Evolutionary conservation across 2,888 invertebrate genomes (phyloP), one percentile per base, ranked within the genome.

Genomic region (Sminthurinus aureus): DNA sequence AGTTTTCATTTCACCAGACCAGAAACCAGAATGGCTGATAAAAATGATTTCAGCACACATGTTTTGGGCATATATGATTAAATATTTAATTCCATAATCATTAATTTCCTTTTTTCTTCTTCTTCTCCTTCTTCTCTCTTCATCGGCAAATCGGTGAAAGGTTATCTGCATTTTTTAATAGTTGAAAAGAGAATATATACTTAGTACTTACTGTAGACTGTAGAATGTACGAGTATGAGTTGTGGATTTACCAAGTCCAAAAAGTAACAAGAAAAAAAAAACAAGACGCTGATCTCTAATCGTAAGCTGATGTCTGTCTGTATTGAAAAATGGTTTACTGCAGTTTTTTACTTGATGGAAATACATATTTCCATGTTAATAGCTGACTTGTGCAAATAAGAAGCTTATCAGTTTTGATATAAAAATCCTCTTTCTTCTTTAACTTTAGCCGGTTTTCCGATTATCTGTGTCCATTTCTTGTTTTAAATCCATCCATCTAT

Each of bases 101-200:
- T 58, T 58, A 58, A 71, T 74, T 22, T 74, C 50, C 20, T 50
- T n/a, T 13, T 18, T 74, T 13, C 6, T 18, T 24, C 74, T 74
- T 38, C 0, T 13, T 74, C 50, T 74, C 74, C 26, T 38, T 74
- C 26, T 71, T 15, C 12, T 3, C 12, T 4, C 71, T 64, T 18
- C 64, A 18, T 18, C 64, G 15, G 22, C 20, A 15, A 79, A 67
- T 66, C 66, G 69, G 69, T 22, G n/a, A 50, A 74, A 51, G n/a
- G 11, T 50, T 51, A 51, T 75, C 51, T 74, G 24, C 24, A 73
- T 73, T 15, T 73, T 73, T 73, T 73, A 73, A 15, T 24, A 73
- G 0, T 73, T 15, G 26, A 15, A 11, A 69, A 73, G 26, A 12
- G 38, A 22, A 24, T n/a, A 24, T n/a, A 20, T n/a, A n/a, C n/a